A percentile compares a stretch with the other conserved stretches of the same genome.
Conservation (phyloP, 1,140 invertebrate species). For the Bactericera cockerelli region DNA sequence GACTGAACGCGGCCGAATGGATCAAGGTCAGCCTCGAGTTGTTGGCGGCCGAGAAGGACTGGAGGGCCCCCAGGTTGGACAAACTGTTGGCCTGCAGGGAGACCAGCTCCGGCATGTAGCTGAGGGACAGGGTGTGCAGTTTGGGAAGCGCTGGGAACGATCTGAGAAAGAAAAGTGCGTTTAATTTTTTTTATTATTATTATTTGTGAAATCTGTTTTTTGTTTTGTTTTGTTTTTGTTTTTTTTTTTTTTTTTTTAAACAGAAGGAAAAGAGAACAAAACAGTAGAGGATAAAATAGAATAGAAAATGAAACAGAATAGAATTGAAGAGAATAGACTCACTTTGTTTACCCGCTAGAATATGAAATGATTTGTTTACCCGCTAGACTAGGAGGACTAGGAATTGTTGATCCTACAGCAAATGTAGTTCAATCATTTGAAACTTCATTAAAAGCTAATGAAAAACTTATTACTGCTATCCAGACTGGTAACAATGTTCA, state of each 20-base stretch:
- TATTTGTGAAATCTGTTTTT: too few relatives aligned
- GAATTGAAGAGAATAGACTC: too few relatives aligned
- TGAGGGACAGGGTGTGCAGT: constrained; percentile 43
- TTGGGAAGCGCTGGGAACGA: constrained; percentile 41
- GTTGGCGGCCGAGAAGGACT: constrained; percentile 36
- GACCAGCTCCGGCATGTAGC: constrained; percentile 39
- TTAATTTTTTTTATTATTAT: constrained; percentile 13
- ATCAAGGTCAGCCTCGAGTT: constrained; percentile 40
- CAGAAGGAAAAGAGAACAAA: too few relatives aligned
- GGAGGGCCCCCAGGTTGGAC: constrained; percentile 33
- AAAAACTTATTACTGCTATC: not conserved
- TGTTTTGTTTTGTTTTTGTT: too few relatives aligned
- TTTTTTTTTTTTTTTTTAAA: too few relatives aligned
- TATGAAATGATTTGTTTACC: too few relatives aligned
- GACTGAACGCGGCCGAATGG: constrained; percentile 34
- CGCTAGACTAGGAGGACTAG: too few relatives aligned
- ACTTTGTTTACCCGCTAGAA: too few relatives aligned
- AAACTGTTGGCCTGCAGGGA: constrained; percentile 37
- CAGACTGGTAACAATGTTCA: not conserved
- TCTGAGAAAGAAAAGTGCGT: constrained; percentile 30
- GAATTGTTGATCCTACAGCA: too few relatives aligned
- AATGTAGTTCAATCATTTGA: too few relatives aligned
- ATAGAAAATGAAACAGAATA: not conserved
- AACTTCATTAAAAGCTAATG: too few relatives aligned
- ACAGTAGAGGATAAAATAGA: not conserved